A percentile compares a stretch with the other conserved stretches of the same genome.
These are phyloP conservation scores for Capromys pilorides DNA, from an alignment of 2,797 vertebrate species.

Conservation along the genomic window DNA sequence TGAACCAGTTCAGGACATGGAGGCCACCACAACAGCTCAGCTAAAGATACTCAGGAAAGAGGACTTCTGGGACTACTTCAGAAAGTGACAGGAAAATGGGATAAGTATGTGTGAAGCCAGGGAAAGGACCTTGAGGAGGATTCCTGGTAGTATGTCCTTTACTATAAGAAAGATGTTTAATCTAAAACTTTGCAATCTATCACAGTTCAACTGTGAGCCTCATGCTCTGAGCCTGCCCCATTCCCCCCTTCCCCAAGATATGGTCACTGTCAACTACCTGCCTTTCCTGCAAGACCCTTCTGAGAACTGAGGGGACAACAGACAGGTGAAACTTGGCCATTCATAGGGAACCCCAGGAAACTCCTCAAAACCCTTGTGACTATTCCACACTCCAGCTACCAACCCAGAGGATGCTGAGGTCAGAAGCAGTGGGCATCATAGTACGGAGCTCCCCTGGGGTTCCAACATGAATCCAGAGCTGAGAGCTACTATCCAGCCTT, in stretches of 20 bases:
- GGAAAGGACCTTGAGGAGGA: background rate
- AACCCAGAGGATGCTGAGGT: background rate
- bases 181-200: background rate
- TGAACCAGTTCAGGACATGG: background rate
- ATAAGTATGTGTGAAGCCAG: background rate
- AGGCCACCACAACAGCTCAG: background rate
- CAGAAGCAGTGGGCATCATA: background rate
- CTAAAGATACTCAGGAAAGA: background rate
- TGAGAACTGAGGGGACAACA: background rate
- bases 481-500: background rate
- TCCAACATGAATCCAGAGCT: background rate
- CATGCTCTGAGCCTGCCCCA: background rate
- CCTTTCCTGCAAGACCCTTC: background rate
- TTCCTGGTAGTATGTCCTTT: background rate
- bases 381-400: background rate
- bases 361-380: background rate
- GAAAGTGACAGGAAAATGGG: background rate
- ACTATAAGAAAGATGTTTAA: background rate
- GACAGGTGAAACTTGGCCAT: background rate
- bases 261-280: background rate
- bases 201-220: background rate
- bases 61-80: background rate
- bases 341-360: background rate
- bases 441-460: background rate
- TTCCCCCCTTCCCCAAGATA: background rate